Evolutionary conservation across 2,888 invertebrate species (phyloP).

Genomic region (Rhamnusium bicolor): DNA sequence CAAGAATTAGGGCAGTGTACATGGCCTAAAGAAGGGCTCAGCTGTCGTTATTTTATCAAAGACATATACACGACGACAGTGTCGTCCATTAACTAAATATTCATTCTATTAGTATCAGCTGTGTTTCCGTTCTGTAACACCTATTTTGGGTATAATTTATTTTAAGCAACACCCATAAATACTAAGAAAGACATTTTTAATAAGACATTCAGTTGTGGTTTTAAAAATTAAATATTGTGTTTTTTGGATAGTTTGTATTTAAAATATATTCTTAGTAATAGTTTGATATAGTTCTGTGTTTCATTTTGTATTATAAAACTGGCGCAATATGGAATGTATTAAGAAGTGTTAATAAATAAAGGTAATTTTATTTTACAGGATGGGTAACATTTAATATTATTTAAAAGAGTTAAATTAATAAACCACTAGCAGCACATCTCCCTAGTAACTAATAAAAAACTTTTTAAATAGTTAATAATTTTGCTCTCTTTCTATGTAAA

Average conservation of each 20-base stretch:
- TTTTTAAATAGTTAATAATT: no score
- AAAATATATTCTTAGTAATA: no score
- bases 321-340: no score
- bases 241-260: not conserved
- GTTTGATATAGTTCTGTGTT: no score
- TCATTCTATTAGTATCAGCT: slow-evolving; percentile 59
- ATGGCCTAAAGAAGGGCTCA: slow-evolving; percentile 54
- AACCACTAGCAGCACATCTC: no score
- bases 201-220: not conserved
- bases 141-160: slow-evolving; percentile 43
- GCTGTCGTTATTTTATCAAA: slow-evolving; percentile 63
- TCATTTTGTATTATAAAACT: no score
- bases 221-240: not conserved
- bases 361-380: no score
- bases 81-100: slow-evolving; percentile 57
- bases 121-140: slow-evolving; percentile 52
- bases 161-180: not conserved
- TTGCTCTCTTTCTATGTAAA: no score
- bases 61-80: slow-evolving; percentile 55
- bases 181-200: not conserved
- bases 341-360: no score
- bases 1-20: slow-evolving; percentile 48
- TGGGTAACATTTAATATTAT: no score
- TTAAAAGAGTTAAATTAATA: no score
- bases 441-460: no score